Base-by-base conservation (phyloP, 2,888 invertebrate genomes). In the Mechanitis mazaeus region DNA sequence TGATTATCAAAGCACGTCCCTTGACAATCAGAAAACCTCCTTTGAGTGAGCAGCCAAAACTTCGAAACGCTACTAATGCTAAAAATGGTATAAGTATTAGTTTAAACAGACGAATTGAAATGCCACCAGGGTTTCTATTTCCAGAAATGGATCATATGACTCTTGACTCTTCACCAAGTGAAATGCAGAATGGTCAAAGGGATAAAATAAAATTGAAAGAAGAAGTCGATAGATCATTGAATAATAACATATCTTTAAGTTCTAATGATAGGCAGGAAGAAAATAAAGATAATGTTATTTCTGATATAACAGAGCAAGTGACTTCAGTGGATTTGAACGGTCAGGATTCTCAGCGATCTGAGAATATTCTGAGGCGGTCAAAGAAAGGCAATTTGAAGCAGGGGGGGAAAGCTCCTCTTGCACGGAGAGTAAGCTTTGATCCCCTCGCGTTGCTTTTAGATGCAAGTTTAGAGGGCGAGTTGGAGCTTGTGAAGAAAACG, bases 401-500 rank as follows among this genome's bases (percentile, higher is more conserved):
- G 75, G 93, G 92, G 57, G 92, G 94, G 33, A 95, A 94, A 73
- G 93, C 92, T 33, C 95, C 95, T 74, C 79, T 95, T 45, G 93
- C 95, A 3, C 91, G 97, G 69, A 91, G 98, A 64, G 98, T 99
- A 46, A 98, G 97, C 81, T 99, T 99, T 80, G 99, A 99, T 91
- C 99, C 99, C 31, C 91, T 99, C 74, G 98, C 99, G 0, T 91
- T 99, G 57, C 92, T 99, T 56, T 91, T 99, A 75, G 99, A 99
- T 85, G 99, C 99, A 55, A 98, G 98, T 74, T 92, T 99, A 69
- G 99, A 99, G 85, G 99, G 99, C 53, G 99, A 99, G 84, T 91
- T 99, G 78, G 99, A 99, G 78, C 92, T 99, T 69, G 99, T 99
- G 47, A 96, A 95, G 89, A 96, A 97, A 85, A 98, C 98, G 56